A percentile compares a stretch with the other conserved stretches of the same genome.
phyloP scores from a whole-genome alignment of 2,888 invertebrate species.

The Nebria brevicollis region DNA sequence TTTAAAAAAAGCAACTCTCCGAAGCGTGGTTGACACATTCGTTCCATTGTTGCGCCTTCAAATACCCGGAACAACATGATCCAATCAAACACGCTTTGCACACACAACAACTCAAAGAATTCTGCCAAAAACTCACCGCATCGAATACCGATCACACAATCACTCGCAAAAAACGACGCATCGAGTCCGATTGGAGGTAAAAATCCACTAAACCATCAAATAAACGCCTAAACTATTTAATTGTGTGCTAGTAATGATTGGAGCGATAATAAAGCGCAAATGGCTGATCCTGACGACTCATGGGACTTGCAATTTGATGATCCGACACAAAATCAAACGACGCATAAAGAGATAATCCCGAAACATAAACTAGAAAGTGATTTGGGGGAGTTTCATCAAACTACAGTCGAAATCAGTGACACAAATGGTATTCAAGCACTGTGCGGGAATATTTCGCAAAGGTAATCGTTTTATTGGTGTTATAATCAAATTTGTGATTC shows the following conservation, averaged over 20 bases:
- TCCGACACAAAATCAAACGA: constrained; percentile 17
- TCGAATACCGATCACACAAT: constrained; percentile 6
- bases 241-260: neutral
- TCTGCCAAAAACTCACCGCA: constrained; percentile 52
- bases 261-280: neutral
- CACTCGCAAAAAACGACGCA: constrained; percentile 22
- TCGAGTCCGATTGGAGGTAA: constrained; percentile 31
- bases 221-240: neutral
- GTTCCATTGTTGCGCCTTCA: constrained; percentile 92
- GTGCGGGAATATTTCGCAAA: constrained; percentile 67
- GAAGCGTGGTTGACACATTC: constrained; percentile 82
- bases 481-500: neutral
- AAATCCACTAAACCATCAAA: neutral
- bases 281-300: constrained; percentile 3
- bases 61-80: constrained; percentile 83
- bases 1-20: constrained; percentile 68
- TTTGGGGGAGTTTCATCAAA: constrained; percentile 63
- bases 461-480: constrained; percentile 52
- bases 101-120: constrained; percentile 65
- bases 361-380: constrained; percentile 47
- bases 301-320: constrained; percentile 41
- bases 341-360: neutral
- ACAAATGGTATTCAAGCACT: constrained; percentile 62
- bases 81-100: constrained; percentile 74
- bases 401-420: constrained; percentile 63